These are phyloP conservation scores for Chironomus tentans DNA, from an alignment of 2,888 invertebrate species.

Conservation along the genomic window DNA sequence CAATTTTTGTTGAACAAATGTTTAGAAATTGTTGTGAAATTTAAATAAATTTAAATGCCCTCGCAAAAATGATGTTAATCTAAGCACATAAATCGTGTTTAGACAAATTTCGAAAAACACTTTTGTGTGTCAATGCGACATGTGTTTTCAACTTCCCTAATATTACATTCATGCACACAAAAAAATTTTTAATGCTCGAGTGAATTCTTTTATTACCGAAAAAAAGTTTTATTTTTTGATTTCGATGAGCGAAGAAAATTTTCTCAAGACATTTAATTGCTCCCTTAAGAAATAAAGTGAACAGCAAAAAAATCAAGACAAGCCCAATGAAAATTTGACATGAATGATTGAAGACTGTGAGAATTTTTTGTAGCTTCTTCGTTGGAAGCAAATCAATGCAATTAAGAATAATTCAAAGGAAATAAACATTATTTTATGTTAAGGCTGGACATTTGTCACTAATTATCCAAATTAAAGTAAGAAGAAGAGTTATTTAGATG, in stretches of 20 bases:
- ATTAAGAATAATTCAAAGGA: background rate
- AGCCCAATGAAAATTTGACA: background rate
- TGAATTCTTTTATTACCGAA: background rate
- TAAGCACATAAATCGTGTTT: too few relatives aligned
- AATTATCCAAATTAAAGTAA: background rate
- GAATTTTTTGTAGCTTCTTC: background rate
- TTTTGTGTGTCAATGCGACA: background rate
- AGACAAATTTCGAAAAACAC: background rate
- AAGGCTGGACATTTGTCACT: background rate
- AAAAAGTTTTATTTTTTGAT: background rate
- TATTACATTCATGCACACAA: background rate
- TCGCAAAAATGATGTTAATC: too few relatives aligned
- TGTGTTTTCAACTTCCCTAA: background rate
- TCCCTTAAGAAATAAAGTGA: conserved; percentile 6
- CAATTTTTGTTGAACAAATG: background rate
- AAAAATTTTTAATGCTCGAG: background rate
- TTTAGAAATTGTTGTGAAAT: background rate
- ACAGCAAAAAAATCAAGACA: background rate
- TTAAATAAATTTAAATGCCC: too few relatives aligned
- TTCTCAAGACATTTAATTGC: conserved; percentile 10
- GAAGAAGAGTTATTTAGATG: too few relatives aligned
- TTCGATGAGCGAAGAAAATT: background rate
- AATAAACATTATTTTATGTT: background rate
- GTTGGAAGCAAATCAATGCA: background rate
- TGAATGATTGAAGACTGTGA: conserved; percentile 14